Conservation (phyloP, 2,113 vertebrate species). For the Dasyprocta punctata region DNA sequence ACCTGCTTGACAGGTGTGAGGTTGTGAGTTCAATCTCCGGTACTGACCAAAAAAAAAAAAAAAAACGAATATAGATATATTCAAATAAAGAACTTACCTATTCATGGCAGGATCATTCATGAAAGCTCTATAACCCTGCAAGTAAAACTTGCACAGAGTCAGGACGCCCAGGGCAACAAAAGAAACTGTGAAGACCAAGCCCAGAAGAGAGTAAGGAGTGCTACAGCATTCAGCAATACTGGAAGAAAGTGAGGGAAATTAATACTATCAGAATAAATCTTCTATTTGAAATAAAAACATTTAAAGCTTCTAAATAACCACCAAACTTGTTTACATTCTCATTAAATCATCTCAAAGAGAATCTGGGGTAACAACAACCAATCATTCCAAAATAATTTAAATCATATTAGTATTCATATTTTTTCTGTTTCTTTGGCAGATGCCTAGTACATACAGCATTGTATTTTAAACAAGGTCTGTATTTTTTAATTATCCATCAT, state of each 20-base stretch:
- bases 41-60: too few species aligned
- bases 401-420: background rate
- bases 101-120: conserved; percentile 99
- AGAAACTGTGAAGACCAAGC: conserved; percentile 97
- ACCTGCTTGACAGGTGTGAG: too few species aligned
- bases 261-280: background rate
- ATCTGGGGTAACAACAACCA: background rate
- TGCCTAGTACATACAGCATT: background rate
- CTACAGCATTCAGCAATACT: conserved; percentile 99
- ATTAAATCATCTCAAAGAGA: conserved; percentile 40
- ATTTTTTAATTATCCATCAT: background rate
- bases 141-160: conserved; percentile 99
- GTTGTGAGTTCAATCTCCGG: too few species aligned
- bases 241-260: background rate
- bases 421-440: background rate
- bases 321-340: background rate
- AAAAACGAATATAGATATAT: too few species aligned
- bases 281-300: background rate
- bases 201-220: conserved; percentile 96
- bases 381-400: conserved; percentile 24
- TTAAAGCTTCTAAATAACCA: conserved; percentile 44
- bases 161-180: conserved; percentile 97
- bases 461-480: background rate
- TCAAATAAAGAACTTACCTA: conserved; percentile 85
- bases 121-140: conserved; percentile 98